A percentile compares a stretch with the other conserved stretches of the same genome.
These are phyloP conservation scores for Hydraecia micacea DNA, from an alignment of 2,888 invertebrate species.

Conservation along the genomic window DNA sequence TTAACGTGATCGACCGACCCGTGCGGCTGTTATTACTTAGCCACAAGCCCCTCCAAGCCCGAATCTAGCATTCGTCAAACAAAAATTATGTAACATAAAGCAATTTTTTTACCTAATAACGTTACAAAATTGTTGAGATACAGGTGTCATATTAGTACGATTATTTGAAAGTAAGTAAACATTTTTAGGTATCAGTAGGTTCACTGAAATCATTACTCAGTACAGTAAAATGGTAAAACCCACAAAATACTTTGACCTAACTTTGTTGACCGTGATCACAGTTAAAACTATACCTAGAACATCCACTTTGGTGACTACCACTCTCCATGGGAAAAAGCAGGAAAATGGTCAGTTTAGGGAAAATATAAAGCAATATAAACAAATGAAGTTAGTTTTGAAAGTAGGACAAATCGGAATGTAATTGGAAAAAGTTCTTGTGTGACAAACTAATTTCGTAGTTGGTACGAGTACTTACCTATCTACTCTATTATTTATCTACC, in stretches of 20 bases:
- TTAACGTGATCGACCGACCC: too few species aligned
- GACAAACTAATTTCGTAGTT: conserved; percentile 35
- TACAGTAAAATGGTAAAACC: not conserved
- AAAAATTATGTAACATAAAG: too few species aligned
- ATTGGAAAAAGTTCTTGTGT: conserved; percentile 46
- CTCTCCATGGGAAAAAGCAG: not conserved
- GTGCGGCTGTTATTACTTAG: too few species aligned
- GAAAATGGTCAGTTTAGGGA: conserved; percentile 10
- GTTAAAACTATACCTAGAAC: conserved; percentile 7
- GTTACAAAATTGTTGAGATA: too few species aligned
- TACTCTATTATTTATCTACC: not conserved
- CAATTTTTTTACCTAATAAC: too few species aligned
- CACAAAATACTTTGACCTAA: not conserved
- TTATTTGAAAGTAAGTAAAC: not conserved
- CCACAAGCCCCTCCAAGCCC: too few species aligned
- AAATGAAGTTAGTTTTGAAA: conserved; percentile 49
- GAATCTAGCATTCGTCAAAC: too few species aligned
- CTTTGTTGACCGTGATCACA: not conserved
- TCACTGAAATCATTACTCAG: not conserved
- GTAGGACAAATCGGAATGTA: conserved; percentile 47
- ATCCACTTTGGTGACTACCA: not conserved
- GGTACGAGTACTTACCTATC: not conserved
- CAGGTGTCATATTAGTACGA: too few species aligned
- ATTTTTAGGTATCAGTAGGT: not conserved
- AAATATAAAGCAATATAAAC: conserved; percentile 33